A percentile compares a stretch with the other conserved stretches of the same genome.
phyloP scores from a whole-genome alignment of 2,888 invertebrate genomes.

The Lycaena phlaeas region DNA sequence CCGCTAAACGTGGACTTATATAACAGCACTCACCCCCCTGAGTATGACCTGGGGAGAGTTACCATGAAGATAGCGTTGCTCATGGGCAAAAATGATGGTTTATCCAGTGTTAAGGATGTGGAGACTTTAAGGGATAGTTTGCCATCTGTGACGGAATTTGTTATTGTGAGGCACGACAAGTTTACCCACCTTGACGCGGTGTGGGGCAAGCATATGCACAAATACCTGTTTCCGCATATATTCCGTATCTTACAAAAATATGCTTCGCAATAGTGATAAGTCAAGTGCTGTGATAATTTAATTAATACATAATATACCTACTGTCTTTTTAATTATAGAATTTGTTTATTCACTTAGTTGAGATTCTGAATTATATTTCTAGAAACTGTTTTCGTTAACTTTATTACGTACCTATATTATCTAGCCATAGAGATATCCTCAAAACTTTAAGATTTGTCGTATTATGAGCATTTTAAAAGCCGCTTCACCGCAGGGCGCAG shows the following conservation, averaged over 20 bases:
- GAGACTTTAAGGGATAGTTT: slow-evolving; percentile 20
- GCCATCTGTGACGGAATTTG: slow-evolving; percentile 29
- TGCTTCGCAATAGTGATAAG: no score
- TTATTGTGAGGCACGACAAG: slow-evolving; percentile 22
- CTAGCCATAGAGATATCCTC: no score
- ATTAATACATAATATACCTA: no score
- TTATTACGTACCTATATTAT: no score
- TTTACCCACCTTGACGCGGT: slow-evolving; percentile 33
- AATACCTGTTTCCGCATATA: slow-evolving; percentile 29
- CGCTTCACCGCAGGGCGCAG: no score
- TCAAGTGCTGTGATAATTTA: no score
- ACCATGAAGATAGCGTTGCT: slow-evolving; percentile 39
- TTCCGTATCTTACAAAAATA: slow-evolving; percentile 21
- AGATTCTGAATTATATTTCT: no score
- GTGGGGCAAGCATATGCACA: slow-evolving; percentile 29
- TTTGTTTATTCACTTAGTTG: no score
- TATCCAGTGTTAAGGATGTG: slow-evolving; percentile 39
- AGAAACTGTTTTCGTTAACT: no score
- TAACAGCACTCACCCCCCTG: slow-evolving; percentile 20
- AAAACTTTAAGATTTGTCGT: no score
- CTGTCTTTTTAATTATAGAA: no score
- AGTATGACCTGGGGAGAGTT: slow-evolving; percentile 27
- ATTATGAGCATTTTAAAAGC: no score
- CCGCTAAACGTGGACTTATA: slow-evolving; percentile 21
- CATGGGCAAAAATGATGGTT: slow-evolving; percentile 63